Percentiles rank a stretch among this genome's conserved stretches.
Evolutionary conservation across 1,140 invertebrate genomes (phyloP).

Genomic region (Cheumatopsyche charites): DNA sequence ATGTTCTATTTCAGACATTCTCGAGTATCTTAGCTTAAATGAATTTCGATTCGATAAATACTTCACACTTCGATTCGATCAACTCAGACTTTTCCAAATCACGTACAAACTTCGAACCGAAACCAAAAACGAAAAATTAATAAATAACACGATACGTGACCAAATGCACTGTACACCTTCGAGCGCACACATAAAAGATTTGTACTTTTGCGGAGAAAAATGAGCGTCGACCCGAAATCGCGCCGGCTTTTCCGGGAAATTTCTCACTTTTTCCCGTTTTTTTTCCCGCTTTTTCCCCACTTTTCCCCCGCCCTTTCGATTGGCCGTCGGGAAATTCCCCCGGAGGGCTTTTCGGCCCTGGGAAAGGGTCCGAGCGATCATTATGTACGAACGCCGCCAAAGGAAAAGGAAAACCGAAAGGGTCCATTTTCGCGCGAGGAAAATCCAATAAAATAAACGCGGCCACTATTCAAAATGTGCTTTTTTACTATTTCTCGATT

Average conservation of each 20-base stretch:
- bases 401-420: neutral
- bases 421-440: neutral
- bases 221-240: conserved; percentile 11
- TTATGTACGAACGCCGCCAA: conserved; percentile 11
- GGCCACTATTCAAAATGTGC: too few relatives aligned
- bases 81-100: too few relatives aligned
- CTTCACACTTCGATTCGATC: too few relatives aligned
- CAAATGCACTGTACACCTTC: conserved; percentile 15
- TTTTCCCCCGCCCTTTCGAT: neutral
- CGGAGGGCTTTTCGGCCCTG: conserved; percentile 9
- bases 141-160: conserved; percentile 4
- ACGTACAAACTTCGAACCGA: too few relatives aligned
- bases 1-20: too few relatives aligned
- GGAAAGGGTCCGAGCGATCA: conserved; percentile 25
- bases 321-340: conserved; percentile 19
- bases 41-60: too few relatives aligned
- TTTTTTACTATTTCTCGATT: too few relatives aligned
- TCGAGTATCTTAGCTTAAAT: too few relatives aligned
- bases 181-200: too few relatives aligned
- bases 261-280: conserved; percentile 10
- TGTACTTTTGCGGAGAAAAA: conserved; percentile 19
- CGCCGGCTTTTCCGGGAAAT: conserved; percentile 25
- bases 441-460: neutral
- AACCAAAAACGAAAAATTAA: conserved; percentile 8
- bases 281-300: too few relatives aligned